A percentile compares a stretch with the other conserved stretches of the same genome.
Evolutionary conservation across 2,113 vertebrate genomes (phyloP).

Genomic region (Chaetorhynchus papuensis): DNA sequence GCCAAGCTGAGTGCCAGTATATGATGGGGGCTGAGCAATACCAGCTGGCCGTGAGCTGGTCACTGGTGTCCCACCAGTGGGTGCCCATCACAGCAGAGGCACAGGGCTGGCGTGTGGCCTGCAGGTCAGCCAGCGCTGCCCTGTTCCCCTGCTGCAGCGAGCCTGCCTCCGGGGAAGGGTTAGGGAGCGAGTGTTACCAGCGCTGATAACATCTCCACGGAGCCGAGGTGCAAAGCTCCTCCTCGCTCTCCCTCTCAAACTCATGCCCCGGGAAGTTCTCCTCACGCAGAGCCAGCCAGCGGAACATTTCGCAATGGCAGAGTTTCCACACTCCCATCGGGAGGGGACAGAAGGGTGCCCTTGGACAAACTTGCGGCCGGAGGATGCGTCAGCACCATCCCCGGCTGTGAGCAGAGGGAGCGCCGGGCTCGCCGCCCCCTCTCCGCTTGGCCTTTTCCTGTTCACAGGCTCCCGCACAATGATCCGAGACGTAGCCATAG

Average conservation of each 20-base stretch:
- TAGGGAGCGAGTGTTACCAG: not conserved
- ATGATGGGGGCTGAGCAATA: fast-evolving
- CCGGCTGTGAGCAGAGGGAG: not conserved
- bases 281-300: fast-evolving
- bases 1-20: fast-evolving
- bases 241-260: not conserved
- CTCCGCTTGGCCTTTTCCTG: not conserved
- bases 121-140: not conserved
- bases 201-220: not conserved
- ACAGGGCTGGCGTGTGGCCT: not conserved
- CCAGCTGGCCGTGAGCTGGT: not conserved
- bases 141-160: fast-evolving
- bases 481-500: not conserved
- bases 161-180: not conserved
- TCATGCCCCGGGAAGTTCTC: not conserved
- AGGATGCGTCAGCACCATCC: fast-evolving
- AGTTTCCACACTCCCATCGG: fast-evolving
- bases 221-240: not conserved
- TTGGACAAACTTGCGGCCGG: fast-evolving
- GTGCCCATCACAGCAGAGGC: not conserved
- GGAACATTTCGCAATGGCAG: not conserved
- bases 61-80: not conserved
- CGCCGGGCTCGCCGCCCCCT: not conserved
- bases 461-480: not conserved
- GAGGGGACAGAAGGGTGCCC: not conserved